Evolutionary conservation across 1,140 invertebrate species (phyloP).

Genomic region (Harpegnathos saltator): DNA sequence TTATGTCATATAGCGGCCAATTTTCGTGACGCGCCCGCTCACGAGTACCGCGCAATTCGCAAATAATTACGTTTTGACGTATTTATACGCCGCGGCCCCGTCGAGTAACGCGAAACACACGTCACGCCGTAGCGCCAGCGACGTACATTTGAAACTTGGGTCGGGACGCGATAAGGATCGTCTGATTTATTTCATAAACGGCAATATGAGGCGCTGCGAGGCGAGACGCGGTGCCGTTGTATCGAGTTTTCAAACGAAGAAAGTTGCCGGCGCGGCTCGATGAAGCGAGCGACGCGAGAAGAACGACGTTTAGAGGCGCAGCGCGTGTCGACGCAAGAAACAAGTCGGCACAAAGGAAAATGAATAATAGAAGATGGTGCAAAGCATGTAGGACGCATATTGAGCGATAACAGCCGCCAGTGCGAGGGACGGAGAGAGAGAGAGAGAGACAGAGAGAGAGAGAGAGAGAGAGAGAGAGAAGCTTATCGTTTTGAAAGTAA

Average conservation of each 20-base stretch:
- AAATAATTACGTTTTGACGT: conserved; percentile 23
- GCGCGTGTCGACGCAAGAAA: conserved; percentile 43
- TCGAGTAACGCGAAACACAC: conserved; percentile 3
- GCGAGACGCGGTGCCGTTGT: conserved; percentile 36
- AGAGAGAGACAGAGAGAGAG: too few relatives aligned
- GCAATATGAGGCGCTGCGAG: conserved; percentile 22
- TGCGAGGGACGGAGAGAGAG: too few relatives aligned
- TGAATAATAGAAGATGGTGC: conserved; percentile 63
- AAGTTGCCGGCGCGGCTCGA: conserved; percentile 39
- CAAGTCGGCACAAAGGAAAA: conserved; percentile 35
- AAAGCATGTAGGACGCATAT: conserved; percentile 57
- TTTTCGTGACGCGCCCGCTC: background rate
- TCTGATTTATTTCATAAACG: conserved; percentile 55
- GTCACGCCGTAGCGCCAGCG: conserved; percentile 5
- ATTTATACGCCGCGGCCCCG: conserved; percentile 20
- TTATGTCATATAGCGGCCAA: conserved; percentile 30
- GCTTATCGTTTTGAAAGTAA: conserved; percentile 60
- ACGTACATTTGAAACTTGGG: conserved; percentile 19
- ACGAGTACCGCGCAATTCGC: background rate
- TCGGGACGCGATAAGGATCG: conserved; percentile 31
- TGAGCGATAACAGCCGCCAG: conserved; percentile 51
- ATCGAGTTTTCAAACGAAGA: conserved; percentile 58
- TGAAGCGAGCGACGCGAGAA: conserved; percentile 37
- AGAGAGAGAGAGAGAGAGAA: conserved; percentile 32
- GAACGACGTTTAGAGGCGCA: conserved; percentile 38